phyloP scores from a whole-genome alignment of 2,888 invertebrate genomes.

The Agrotis puta region DNA sequence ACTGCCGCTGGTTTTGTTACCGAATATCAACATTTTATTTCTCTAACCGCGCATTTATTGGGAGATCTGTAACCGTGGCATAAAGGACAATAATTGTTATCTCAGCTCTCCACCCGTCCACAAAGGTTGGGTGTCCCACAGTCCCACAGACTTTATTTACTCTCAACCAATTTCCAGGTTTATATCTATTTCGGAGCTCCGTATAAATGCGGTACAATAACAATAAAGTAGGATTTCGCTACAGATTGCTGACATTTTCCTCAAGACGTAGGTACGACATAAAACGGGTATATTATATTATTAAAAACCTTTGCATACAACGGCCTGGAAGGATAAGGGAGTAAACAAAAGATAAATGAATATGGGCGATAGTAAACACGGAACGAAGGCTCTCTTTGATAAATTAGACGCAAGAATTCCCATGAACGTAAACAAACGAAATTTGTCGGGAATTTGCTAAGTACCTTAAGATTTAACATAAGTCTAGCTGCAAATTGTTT shows the following conservation, averaged over 20 bases:
- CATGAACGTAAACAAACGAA: conserved; percentile 39
- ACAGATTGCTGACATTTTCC: conserved; percentile 88
- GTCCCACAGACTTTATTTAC: conserved; percentile 83
- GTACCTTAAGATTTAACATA: conserved; percentile 19
- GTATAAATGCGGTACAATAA: conserved; percentile 88
- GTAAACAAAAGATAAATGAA: conserved; percentile 67
- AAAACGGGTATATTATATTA: conserved; percentile 83
- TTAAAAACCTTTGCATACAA: conserved; percentile 86
- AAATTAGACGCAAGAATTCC: conserved; percentile 49
- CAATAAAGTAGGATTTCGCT: conserved; percentile 88
- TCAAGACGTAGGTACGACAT: conserved; percentile 81
- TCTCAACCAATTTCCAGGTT: conserved; percentile 85
- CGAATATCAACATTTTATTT: conserved; percentile 59
- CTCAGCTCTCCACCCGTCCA: conserved; percentile 78
- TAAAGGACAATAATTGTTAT: conserved; percentile 86
- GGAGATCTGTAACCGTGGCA: conserved; percentile 72
- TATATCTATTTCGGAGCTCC: conserved; percentile 83
- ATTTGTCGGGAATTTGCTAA: conserved; percentile 22
- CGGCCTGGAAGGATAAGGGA: conserved; percentile 70
- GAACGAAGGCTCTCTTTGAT: conserved; percentile 49
- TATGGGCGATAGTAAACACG: conserved; percentile 58
- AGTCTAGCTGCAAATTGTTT: conserved; percentile 25
- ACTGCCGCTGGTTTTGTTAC: conserved; percentile 38
- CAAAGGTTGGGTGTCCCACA: conserved; percentile 74
- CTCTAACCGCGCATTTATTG: conserved; percentile 69